These are phyloP conservation scores for Leptobrachium ailaonicum DNA, from an alignment of 2,113 vertebrate genomes.

Conservation along the genomic window DNA sequence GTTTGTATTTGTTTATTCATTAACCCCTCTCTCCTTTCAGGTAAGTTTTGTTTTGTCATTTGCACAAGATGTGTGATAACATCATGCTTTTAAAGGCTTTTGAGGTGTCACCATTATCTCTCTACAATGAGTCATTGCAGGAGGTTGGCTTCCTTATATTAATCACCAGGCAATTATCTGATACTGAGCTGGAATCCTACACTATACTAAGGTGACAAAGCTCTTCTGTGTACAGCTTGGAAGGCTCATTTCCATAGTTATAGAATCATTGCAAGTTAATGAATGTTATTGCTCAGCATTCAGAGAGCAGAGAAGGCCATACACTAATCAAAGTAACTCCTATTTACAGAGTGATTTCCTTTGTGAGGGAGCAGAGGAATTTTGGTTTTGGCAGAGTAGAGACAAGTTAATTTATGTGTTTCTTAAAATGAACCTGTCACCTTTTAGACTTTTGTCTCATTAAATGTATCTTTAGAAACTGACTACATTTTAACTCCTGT, in stretches of 20 bases:
- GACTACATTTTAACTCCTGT: neutral
- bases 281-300: conserved; percentile 4
- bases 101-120: conserved; percentile 43
- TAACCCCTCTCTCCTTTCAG: conserved; percentile 25
- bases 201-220: conserved; percentile 30
- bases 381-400: neutral
- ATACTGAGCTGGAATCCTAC: conserved; percentile 9
- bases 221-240: conserved; percentile 9
- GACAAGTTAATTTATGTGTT: neutral
- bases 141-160: conserved; percentile 26
- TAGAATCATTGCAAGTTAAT: conserved; percentile 4
- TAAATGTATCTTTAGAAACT: neutral
- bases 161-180: conserved; percentile 37
- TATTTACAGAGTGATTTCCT: neutral
- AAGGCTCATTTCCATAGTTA: conserved; percentile 21
- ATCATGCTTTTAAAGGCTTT: conserved; percentile 40
- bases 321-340: conserved; percentile 1
- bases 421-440: neutral
- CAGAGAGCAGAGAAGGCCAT: neutral
- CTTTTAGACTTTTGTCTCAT: no score
- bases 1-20: conserved; percentile 45
- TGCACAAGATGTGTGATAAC: conserved; percentile 37
- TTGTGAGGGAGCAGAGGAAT: no score
- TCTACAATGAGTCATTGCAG: conserved; percentile 36
- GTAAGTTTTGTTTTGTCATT: conserved; percentile 21